These are phyloP conservation scores for Salticus scenicus DNA, from an alignment of 2,888 invertebrate genomes.

Conservation along the genomic window DNA sequence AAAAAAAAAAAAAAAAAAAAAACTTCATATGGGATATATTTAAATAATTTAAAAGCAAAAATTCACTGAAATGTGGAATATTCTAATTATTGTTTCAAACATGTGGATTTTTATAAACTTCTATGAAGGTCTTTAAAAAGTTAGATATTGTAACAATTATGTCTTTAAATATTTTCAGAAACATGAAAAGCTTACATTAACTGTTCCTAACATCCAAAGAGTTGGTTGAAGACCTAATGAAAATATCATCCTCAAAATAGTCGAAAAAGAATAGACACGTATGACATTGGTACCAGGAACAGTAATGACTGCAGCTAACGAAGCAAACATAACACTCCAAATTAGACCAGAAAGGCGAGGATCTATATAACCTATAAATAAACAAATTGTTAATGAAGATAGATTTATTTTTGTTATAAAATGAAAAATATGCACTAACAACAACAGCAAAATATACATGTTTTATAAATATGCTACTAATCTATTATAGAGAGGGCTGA, in stretches of 20 bases:
- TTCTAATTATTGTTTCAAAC: too few species aligned
- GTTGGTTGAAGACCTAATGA: slow-evolving; percentile 94
- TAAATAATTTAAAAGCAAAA: too few species aligned
- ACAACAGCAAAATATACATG: background rate
- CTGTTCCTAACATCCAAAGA: slow-evolving; percentile 87
- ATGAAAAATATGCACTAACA: background rate
- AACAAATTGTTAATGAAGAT: background rate
- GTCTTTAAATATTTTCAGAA: too few species aligned
- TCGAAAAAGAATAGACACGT: slow-evolving; percentile 82
- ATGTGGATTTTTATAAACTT: too few species aligned
- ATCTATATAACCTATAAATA: slow-evolving; percentile 76
- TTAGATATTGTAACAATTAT: too few species aligned
- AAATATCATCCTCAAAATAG: slow-evolving; percentile 91
- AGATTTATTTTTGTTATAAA: background rate
- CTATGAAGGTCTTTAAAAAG: too few species aligned
- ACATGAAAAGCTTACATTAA: slow-evolving; percentile 86
- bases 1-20: too few species aligned
- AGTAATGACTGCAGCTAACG: slow-evolving; percentile 85
- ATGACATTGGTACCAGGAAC: slow-evolving; percentile 87
- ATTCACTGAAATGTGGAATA: too few species aligned
- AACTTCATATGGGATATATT: too few species aligned
- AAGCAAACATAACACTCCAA: slow-evolving; percentile 86
- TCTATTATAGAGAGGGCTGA: too few species aligned
- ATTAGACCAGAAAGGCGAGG: slow-evolving; percentile 89
- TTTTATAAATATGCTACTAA: too few species aligned